Base-by-base conservation (phyloP, 2,888 invertebrate genomes). In the Epicampocera succincta region DNA sequence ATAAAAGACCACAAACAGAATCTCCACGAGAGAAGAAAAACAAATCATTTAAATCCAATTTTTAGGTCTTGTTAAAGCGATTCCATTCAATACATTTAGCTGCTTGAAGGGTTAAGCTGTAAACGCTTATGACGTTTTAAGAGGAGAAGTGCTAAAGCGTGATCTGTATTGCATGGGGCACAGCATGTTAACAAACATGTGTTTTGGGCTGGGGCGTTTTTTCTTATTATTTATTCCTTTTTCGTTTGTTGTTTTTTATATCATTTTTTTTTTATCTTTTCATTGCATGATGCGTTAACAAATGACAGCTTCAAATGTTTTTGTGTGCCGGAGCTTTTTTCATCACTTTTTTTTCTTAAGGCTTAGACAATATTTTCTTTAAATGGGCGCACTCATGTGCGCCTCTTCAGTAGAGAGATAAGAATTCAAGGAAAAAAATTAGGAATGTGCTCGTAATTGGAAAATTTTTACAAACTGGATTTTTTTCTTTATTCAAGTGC, bases 231-330 rank as follows among this genome's bases (percentile, higher is more conserved):
- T n/a, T n/a, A n/a, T n/a, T n/a, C n/a, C n/a, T n/a, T n/a, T n/a
- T n/a, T n/a, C n/a, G n/a, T n/a, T n/a, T n/a, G n/a, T n/a, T n/a
- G n/a, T n/a, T n/a, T n/a, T n/a, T n/a, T n/a, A n/a, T n/a, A n/a
- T n/a, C n/a, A n/a, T n/a, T n/a, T n/a, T 60, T 58, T 42, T 40
- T 44, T n/a, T 46, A n/a, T 44, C 25, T 75, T 50, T 15, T 46
- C 56, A 74, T 46, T 82, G 58, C 69, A 77, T 65, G 77, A 82
- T 81, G 77, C 69, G 69, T 74, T 73, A 77, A 82, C 74, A 74
- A 82, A 71, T 73, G 73, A 77, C 77, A 65, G 74, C 58, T 74
- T 77, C 63, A 74, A 77, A 82, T 77, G 42, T 17, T 82, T 58
- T 29, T 77, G 25, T 73, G 66, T 50, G 42, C 76, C 66, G 40